Conservation (phyloP, 2,113 vertebrate species). For the Riparia riparia region DNA sequence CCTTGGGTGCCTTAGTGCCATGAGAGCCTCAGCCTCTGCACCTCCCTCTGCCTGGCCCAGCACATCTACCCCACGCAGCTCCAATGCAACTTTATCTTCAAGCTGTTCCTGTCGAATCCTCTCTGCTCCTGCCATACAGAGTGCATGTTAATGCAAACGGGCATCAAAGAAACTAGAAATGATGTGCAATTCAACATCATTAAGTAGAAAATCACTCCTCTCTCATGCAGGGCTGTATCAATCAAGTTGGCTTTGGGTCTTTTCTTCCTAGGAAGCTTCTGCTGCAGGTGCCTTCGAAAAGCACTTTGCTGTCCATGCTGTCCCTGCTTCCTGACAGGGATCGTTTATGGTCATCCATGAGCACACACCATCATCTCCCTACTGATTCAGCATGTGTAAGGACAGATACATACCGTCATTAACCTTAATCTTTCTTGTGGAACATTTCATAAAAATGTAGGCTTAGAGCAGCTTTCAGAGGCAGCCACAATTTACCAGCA, state of each 20-base stretch:
- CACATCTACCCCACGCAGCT: fast-evolving
- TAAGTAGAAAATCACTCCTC: not conserved
- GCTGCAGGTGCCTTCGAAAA: not conserved
- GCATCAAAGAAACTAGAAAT: not conserved
- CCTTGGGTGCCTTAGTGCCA: not conserved
- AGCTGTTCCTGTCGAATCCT: not conserved
- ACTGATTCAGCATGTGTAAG: not conserved
- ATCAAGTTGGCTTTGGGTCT: not conserved
- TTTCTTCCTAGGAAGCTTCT: not conserved
- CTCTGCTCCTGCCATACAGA: not conserved
- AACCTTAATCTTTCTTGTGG: not conserved
- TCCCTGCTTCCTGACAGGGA: not conserved
- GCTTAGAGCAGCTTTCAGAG: not conserved
- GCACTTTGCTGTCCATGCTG: fast-evolving
- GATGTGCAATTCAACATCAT: not conserved
- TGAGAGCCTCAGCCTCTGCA: not conserved
- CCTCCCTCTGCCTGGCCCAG: not conserved
- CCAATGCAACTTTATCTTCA: not conserved
- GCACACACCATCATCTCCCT: not conserved
- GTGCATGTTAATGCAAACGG: fast-evolving
- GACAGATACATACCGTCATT: not conserved
- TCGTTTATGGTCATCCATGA: not conserved
- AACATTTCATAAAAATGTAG: not conserved
- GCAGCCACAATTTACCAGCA: not conserved
- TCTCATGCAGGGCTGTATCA: not conserved